Evolutionary conservation across 1,140 invertebrate genomes (phyloP), one percentile per base, ranked within the genome.

Genomic region (Drosophila leontia): DNA sequence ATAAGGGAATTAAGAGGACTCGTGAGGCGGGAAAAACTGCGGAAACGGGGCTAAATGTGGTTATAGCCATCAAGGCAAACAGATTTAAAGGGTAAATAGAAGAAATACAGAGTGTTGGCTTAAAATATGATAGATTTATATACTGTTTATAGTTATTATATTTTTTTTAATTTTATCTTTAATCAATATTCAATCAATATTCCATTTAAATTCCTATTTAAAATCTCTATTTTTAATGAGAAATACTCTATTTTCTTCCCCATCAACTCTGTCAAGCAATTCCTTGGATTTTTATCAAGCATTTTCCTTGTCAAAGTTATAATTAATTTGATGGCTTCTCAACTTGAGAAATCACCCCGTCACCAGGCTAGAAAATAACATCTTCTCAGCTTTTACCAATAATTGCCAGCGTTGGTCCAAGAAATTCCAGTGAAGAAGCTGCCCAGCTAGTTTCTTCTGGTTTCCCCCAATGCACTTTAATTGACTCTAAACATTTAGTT

Each of bases 401-500:
- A 68, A 56, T 55, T 68, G 29, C 41, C 19, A 29, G 34, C 17
- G 13, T 15, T 35, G 19, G 13, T 15, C 23, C 11, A 53, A 45
- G 41, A 39, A 34, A 32, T 61, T 71, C 67, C 17, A 39, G 29
- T 1, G 9, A 19, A 19, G 15, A 32, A 58, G 35, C 62, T 77
- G 62, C 65, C 51, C 47, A 39, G 19, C 45, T 19, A 34, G 6
- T 19, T 13, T 6, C 13, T 34, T 47, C 55, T 57, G 39, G 32
- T 23, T 55, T 47, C 42, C 44, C 35, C 39, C 34, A 23, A 67
- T 42, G 51, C 45, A 55, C 42, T 80, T 87, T 87, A 83, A 87
- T 87, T 80, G 84, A 87, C 80, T 83, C 83, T 88, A 88, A 87
- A 84, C 81, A 83, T 88, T 88, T 88, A 72, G 84, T 71, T 77